Conservation (phyloP, 2,113 vertebrate species). For the Cricetomys ansorgei region DNA sequence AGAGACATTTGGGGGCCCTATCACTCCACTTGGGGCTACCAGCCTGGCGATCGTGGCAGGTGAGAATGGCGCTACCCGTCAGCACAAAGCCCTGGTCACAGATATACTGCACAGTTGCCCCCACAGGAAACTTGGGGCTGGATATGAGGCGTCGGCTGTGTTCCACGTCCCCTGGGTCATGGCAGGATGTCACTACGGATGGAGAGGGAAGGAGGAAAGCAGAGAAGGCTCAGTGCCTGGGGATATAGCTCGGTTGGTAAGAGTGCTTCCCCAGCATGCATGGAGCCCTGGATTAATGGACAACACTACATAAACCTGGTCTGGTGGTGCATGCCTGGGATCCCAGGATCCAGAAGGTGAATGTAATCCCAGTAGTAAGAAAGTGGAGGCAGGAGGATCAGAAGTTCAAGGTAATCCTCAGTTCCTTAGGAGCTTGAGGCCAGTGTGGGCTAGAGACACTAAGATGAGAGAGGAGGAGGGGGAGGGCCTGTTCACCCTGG, state of each 20-base stretch:
- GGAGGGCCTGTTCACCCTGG: neutral
- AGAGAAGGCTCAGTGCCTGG: neutral
- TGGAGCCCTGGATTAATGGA: neutral
- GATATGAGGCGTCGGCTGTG: slow-evolving; percentile 94
- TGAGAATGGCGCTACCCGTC: slow-evolving; percentile 91
- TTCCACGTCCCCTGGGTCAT: slow-evolving; percentile 94
- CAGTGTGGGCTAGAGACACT: neutral
- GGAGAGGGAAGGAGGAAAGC: neutral
- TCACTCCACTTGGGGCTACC: slow-evolving; percentile 95
- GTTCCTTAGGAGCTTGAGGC: neutral
- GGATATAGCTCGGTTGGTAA: neutral
- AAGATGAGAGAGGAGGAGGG: neutral
- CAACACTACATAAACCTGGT: too few species aligned
- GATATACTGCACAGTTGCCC: slow-evolving; percentile 94
- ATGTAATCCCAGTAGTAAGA: neutral
- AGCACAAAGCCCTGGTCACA: slow-evolving; percentile 94
- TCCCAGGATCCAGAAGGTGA: neutral
- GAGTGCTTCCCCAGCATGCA: neutral
- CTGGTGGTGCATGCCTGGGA: neutral
- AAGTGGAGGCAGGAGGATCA: neutral
- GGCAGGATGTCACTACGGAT: slow-evolving; percentile 91
- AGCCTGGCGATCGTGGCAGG: slow-evolving; percentile 91
- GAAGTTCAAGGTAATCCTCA: neutral
- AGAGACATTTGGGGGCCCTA: slow-evolving; percentile 93
- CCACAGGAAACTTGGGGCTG: slow-evolving; percentile 91